Evolutionary conservation across 2,113 vertebrate species (phyloP).

Genomic region (Phylloscopus trochilus): DNA sequence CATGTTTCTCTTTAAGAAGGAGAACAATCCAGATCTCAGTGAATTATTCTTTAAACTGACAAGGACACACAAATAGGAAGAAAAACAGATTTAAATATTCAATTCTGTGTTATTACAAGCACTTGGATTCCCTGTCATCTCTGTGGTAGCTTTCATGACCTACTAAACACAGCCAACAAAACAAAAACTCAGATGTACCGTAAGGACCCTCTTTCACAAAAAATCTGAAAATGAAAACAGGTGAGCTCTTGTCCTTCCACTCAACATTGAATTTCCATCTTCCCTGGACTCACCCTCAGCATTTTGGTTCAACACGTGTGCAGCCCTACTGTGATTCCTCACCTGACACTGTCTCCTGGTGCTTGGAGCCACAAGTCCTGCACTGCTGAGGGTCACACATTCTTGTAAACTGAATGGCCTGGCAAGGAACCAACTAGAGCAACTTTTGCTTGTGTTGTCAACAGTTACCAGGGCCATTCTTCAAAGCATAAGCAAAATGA

Average conservation of each 20-base stretch:
- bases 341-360: neutral
- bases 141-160: neutral
- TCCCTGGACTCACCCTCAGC: neutral
- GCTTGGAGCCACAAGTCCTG: neutral
- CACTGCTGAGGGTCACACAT: neutral
- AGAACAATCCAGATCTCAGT: neutral
- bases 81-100: neutral
- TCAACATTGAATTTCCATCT: neutral
- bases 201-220: neutral
- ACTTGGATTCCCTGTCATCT: neutral
- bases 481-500: neutral
- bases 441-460: neutral
- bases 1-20: neutral
- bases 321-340: neutral
- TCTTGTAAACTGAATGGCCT: neutral
- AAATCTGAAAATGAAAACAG: neutral
- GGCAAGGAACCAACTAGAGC: neutral
- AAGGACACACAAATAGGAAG: neutral
- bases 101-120: neutral
- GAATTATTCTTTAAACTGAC: neutral
- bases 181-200: neutral
- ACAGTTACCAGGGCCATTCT: neutral
- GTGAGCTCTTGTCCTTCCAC: neutral
- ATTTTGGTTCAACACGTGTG: neutral
- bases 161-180: neutral